phyloP scores from a whole-genome alignment of 1,140 invertebrate genomes.

The Tyrophagus putrescentiae region DNA sequence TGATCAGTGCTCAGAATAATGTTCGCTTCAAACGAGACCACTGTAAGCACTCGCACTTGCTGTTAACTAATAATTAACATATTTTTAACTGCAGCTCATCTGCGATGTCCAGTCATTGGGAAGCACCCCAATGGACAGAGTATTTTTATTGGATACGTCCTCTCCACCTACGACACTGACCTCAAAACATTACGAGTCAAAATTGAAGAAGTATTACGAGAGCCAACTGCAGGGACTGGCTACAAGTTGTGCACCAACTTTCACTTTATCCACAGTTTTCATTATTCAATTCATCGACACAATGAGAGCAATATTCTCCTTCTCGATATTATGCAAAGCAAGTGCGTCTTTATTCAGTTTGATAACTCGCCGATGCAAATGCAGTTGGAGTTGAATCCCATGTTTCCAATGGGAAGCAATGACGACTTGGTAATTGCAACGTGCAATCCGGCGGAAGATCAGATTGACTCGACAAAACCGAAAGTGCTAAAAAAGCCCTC shows the following conservation, averaged over 20 bases:
- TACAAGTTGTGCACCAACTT: background rate
- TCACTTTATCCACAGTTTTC: background rate
- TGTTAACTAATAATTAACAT: no score
- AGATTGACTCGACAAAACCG: background rate
- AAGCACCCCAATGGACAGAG: background rate
- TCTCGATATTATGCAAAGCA: slow-evolving; percentile 5
- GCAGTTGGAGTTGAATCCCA: no score
- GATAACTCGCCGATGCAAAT: background rate
- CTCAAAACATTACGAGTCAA: background rate
- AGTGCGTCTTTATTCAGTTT: background rate
- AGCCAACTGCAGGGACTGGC: background rate
- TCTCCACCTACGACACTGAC: background rate
- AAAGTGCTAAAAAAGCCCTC: background rate
- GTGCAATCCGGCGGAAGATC: background rate
- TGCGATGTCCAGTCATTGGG: background rate
- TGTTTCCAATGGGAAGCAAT: background rate
- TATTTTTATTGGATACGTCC: slow-evolving; percentile 5
- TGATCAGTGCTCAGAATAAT: background rate
- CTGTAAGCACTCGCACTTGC: background rate
- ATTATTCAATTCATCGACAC: background rate
- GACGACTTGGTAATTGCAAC: background rate
- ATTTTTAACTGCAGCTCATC: background rate
- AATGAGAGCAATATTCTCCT: slow-evolving; percentile 7
- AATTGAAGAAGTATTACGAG: background rate
- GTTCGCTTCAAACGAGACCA: background rate